Evolutionary conservation across 2,113 vertebrate genomes (phyloP), one percentile per base, ranked within the genome.

Genomic region (Plectropomus leopardus): DNA sequence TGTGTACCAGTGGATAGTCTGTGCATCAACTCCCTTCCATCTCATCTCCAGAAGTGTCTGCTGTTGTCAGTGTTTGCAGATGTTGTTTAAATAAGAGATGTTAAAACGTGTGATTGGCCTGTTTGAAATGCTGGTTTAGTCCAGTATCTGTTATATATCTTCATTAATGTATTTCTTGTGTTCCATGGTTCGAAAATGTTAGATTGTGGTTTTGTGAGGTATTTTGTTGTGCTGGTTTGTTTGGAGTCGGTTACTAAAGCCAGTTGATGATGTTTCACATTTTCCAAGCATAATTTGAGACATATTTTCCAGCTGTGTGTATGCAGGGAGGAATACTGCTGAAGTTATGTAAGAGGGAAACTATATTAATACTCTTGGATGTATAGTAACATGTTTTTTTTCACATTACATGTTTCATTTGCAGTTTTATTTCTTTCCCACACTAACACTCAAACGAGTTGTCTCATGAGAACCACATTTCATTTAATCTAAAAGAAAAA

Each of bases 181-280:
- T 40, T 42, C 65, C 5, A 23, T 8, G 4, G 21, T 60, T 34
- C 74, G 5, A 53, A 65, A 53, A 28, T 77, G 44, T 59, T 34
- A 23, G 9, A 8, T 17, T 9, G 45, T 36, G 10, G 17, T 26
- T 17, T 67, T 42, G 15, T 65, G 34, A 14, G 6, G 4, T 74
- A 16, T 55, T 71, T 14, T 64, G 32, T 32, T 71, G 2, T 75
- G 24, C 9, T 40, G 34, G 30, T 64, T 86, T 83, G 64, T 78
- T 88, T 84, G 14, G 30, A n/a, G 8, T 32, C 72, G 6, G 53
- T 78, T 83, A 32, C 36, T 71, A 58, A 59, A 57, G 55, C 59
- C 45, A 7, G 36, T 26, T 48, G 54, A 70, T 34, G 36, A 50
- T 57, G 74, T 47, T 79, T 74, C 34, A 71, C 48, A 71, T 83